phyloP scores from a whole-genome alignment of 2,888 invertebrate genomes.

The Apocheima hispidaria region DNA sequence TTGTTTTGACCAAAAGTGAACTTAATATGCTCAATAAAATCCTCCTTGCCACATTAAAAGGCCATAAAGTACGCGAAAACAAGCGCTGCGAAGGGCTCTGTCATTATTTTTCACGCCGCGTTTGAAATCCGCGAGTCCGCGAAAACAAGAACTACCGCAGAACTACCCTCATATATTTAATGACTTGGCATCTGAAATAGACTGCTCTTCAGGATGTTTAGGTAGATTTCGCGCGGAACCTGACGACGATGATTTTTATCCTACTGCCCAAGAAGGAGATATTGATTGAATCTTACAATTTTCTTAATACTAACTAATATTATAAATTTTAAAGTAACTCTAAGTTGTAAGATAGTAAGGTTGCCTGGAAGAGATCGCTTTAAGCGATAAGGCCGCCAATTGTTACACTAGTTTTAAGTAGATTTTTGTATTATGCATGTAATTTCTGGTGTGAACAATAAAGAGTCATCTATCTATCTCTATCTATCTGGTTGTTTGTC shows the following conservation, averaged over 20 bases:
- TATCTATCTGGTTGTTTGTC: no score
- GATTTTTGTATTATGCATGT: no score
- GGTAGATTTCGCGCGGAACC: slow-evolving; percentile 25
- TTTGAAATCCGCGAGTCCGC: slow-evolving; percentile 34
- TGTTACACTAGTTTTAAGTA: no score
- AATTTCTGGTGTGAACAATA: no score
- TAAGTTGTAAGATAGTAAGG: no score
- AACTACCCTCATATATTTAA: slow-evolving; percentile 44
- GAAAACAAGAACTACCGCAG: slow-evolving; percentile 36
- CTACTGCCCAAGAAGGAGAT: no score
- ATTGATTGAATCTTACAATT: no score
- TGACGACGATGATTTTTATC: not conserved
- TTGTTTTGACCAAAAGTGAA: slow-evolving; percentile 21
- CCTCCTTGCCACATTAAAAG: slow-evolving; percentile 10
- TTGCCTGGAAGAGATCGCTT: no score
- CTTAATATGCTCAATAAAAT: slow-evolving; percentile 23
- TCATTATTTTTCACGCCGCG: slow-evolving; percentile 39
- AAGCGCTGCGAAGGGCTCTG: slow-evolving; percentile 27
- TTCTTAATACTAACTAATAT: no score
- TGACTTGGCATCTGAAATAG: slow-evolving; percentile 27
- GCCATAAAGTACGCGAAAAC: slow-evolving; percentile 32
- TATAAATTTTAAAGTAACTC: no score
- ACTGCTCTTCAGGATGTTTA: slow-evolving; percentile 5
- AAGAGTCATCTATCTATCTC: no score
- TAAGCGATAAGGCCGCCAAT: no score